Percentiles rank a stretch among this genome's conserved stretches.
phyloP scores from a whole-genome alignment of 2,797 vertebrate species.

The Pseudochirops corinnae region DNA sequence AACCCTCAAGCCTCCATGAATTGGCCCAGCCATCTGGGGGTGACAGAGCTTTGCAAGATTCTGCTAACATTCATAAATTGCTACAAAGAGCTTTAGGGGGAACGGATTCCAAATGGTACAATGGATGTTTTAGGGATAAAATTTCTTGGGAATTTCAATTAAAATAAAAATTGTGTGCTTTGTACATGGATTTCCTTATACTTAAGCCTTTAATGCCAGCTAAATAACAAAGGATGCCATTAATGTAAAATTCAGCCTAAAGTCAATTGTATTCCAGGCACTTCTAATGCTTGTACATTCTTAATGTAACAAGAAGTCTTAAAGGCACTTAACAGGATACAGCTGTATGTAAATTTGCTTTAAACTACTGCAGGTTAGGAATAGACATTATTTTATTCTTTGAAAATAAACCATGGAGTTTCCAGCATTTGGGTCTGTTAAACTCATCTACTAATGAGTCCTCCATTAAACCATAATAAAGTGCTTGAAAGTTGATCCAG shows the following conservation, averaged over 20 bases:
- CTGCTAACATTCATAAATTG: constrained; percentile 73
- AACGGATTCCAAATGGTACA: constrained; percentile 70
- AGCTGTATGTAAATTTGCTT: constrained; percentile 74
- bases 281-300: constrained; percentile 72
- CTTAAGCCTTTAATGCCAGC: constrained; percentile 78
- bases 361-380: constrained; percentile 70
- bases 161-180: constrained; percentile 78
- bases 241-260: constrained; percentile 77
- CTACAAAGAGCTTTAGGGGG: constrained; percentile 71
- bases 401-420: constrained; percentile 71
- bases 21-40: constrained; percentile 64
- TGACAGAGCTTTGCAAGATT: constrained; percentile 68
- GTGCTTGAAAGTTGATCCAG: constrained; percentile 81
- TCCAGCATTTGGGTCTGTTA: constrained; percentile 71
- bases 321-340: constrained; percentile 73
- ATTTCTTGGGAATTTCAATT: constrained; percentile 80
- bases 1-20: constrained; percentile 52
- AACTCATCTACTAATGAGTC: constrained; percentile 74
- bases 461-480: constrained; percentile 80
- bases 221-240: constrained; percentile 75
- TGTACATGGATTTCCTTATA: constrained; percentile 77
- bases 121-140: constrained; percentile 77
- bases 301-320: constrained; percentile 74
- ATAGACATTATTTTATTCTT: constrained; percentile 77
- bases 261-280: constrained; percentile 81